These are phyloP conservation scores for Protodeltote pygarga DNA, from an alignment of 2,888 invertebrate genomes.

Conservation along the genomic window DNA sequence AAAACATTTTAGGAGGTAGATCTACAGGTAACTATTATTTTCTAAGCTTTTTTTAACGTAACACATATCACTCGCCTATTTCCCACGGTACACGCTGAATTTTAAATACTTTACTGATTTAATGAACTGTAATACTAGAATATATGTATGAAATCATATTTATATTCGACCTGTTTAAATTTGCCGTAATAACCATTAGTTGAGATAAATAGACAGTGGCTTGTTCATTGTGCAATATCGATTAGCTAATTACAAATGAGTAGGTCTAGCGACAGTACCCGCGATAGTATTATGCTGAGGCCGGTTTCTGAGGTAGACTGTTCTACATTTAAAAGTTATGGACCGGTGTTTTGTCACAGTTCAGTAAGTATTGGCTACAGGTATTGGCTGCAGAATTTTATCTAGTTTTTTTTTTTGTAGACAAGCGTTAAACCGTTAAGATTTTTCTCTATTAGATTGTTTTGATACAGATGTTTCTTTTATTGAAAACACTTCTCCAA, in stretches of 20 bases:
- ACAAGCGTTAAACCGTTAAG: too few relatives aligned
- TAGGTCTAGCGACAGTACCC: constrained; percentile 43
- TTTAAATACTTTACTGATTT: constrained; percentile 30
- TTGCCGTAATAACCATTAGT: constrained; percentile 45
- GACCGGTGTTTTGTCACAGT: background rate
- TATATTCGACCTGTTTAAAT: constrained; percentile 54
- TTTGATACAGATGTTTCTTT: too few relatives aligned
- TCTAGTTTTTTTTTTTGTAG: too few relatives aligned
- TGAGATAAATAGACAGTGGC: constrained; percentile 44
- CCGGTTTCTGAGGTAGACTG: constrained; percentile 23
- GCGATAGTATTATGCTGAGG: constrained; percentile 26
- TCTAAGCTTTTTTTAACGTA: too few relatives aligned
- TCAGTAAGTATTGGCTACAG: too few relatives aligned
- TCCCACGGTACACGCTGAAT: constrained; percentile 38
- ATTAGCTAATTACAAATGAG: constrained; percentile 66
- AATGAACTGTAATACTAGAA: constrained; percentile 41
- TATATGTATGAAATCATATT: constrained; percentile 51
- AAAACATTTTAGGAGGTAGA: too few relatives aligned
- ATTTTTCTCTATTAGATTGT: too few relatives aligned
- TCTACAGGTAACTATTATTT: too few relatives aligned
- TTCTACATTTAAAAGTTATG: too few relatives aligned
- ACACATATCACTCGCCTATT: constrained; percentile 18
- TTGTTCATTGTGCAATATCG: constrained; percentile 60
- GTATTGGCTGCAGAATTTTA: too few relatives aligned
- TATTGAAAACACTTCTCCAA: too few relatives aligned